phyloP scores from a whole-genome alignment of 2,113 vertebrate genomes.

The Lampris incognitus region DNA sequence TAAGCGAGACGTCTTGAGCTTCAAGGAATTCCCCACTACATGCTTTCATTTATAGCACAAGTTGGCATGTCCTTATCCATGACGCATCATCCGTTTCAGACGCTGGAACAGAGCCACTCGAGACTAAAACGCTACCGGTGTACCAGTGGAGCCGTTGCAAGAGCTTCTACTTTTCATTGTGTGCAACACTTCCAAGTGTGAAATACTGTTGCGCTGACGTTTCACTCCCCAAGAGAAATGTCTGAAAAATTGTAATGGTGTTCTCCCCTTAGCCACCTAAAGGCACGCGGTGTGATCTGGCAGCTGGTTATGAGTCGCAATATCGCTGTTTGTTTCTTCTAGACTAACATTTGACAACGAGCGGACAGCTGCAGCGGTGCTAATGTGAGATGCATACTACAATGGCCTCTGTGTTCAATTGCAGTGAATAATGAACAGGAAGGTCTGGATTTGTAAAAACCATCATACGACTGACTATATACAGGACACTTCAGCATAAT shows the following conservation, averaged over 20 bases:
- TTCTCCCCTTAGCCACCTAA: too few species aligned
- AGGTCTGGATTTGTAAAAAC: too few species aligned
- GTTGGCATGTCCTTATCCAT: slow-evolving; percentile 51
- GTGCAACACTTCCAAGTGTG: slow-evolving; percentile 1
- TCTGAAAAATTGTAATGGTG: too few species aligned
- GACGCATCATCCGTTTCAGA: slow-evolving; percentile 55
- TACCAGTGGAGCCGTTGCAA: slow-evolving; percentile 31
- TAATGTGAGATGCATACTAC: too few species aligned
- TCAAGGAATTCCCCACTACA: slow-evolving; percentile 1
- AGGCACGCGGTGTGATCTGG: too few species aligned
- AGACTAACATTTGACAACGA: too few species aligned
- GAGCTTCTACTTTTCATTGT: slow-evolving; percentile 31
- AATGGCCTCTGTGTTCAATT: too few species aligned
- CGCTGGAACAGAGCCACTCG: slow-evolving; percentile 27
- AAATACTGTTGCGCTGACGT: slow-evolving; percentile 6
- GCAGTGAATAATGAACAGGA: too few species aligned
- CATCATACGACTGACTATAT: too few species aligned
- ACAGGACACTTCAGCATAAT: neutral
- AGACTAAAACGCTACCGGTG: slow-evolving; percentile 3
- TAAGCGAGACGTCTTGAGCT: slow-evolving; percentile 3
- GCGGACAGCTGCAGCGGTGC: too few species aligned
- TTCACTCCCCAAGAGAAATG: neutral
- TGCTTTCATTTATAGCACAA: slow-evolving; percentile 9
- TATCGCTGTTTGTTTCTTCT: too few species aligned
- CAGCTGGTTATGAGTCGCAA: too few species aligned